Base-by-base conservation (phyloP, 1,140 invertebrate species). In the Cydia pomonella region DNA sequence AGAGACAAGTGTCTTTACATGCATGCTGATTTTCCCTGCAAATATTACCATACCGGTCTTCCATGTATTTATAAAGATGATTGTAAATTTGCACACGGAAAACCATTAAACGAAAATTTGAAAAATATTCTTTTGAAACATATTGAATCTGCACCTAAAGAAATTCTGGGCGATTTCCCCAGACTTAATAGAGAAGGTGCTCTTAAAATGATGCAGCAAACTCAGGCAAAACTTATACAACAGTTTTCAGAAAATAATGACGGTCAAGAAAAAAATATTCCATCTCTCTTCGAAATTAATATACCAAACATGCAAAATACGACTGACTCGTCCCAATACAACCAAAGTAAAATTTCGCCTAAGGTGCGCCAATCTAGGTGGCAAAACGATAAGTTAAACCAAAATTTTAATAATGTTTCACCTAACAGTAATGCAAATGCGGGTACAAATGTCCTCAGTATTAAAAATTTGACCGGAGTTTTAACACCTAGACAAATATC, bases 21-120 rank as follows among this genome's bases (percentile, higher is more conserved):
- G 96, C 98, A 99, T 94, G 96, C 97, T 81, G 98, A 99, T 89
- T 99, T 99, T 90, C 98, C 98, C 44, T 99, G 98, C 93, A 99
- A 99, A 94, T 99, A 97, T 94, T 99, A 96, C 87, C 98, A 99
- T 86, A 97, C 97, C 63, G 98, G 98, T 80, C 94, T 97, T 80
- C 96, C 96, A 66, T 99, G 98, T 91, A 95, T 94, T 78, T 96
- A 97, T 25, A 95, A 95, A 75, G 94, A 94, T 47, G 96, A 96
- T 74, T 99, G 98, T 93, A 98, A 98, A 92, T 99, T 99, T 90
- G 98, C 97, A 50, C 98, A 99, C 92, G 95, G 95, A 18, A 95
- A 96, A 79, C 96, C 97, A 0, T 93, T 99, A 0, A 96, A 95
- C 83, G 97, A 97, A 74, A 94, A 94, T 83, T 94, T 95, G 62